Evolutionary conservation across 1,140 invertebrate genomes (phyloP), one percentile per base, ranked within the genome.

Genomic region (Drosophila pectinifera): DNA sequence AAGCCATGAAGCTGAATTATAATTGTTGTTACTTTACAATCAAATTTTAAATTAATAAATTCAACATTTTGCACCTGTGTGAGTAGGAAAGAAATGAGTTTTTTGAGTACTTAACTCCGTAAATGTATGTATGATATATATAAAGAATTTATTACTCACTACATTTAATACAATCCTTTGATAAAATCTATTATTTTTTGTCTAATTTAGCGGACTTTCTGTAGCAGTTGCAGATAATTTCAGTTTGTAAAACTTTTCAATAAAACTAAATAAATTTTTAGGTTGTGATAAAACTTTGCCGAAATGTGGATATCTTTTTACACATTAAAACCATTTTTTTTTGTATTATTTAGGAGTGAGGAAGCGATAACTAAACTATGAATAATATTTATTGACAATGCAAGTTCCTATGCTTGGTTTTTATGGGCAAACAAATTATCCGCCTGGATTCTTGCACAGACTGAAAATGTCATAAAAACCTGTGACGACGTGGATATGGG

Each of bases 381-480:
- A 69, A 58, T 73, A 57, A 69, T 58, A 49, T 69, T 51, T 51
- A 31, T 70, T 55, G 53, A 16, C 49, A 36, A 49, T 59, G 39
- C 36, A 20, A 7, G 42, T 22, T 16, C 36, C 38, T 26, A 53
- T 46, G 34, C 36, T 48, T 49, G 18, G 20, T 38, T 70, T 67
- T 70, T 70, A 70, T 67, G 42, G 20, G 13, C 42, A 16, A 48
- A 55, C 61, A 55, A 55, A 70, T 70, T 70, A 67, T 65, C 63
- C 68, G 63, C 20, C 42, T 70, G n/a, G 36, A 28, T 24, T n/a
- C 57, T 39, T 8, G 14, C 39, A 43, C 28, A 38, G 45, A 64
- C 16, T 5, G 26, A 46, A 80, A 75, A 61, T 57, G 73, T 18
- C 68, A 59, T 80, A 77, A 82, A 39, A 74, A 74, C 5, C 34